Percentiles rank a stretch among this genome's conserved stretches.
phyloP scores from a whole-genome alignment of 2,797 vertebrate genomes.

The Arrhamphus sclerolepis region DNA sequence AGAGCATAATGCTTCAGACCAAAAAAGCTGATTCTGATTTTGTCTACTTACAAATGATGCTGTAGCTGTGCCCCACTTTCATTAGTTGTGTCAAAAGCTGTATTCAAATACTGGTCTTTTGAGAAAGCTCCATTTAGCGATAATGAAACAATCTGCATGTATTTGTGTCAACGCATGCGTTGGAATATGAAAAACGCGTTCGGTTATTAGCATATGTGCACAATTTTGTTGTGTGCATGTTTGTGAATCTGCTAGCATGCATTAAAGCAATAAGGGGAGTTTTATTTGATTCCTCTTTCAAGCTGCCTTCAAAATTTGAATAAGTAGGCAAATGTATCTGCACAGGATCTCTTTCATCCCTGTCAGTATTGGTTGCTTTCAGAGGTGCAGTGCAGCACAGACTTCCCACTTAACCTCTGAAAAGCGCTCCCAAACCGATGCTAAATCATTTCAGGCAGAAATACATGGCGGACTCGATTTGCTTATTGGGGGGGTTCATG shows the following conservation, averaged over 20 bases:
- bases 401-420: constrained; percentile 74
- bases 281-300: constrained; percentile 69
- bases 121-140: constrained; percentile 57
- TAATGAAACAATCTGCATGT: constrained; percentile 63
- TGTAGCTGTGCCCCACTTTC: constrained; percentile 64
- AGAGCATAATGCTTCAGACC: constrained; percentile 44
- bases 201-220: constrained; percentile 21
- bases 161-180: constrained; percentile 35
- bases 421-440: constrained; percentile 61
- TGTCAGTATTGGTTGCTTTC: constrained; percentile 69
- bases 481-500: constrained; percentile 69
- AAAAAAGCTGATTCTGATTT: constrained; percentile 68
- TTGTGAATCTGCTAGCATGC: constrained; percentile 63
- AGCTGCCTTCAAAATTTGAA: constrained; percentile 74
- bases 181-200: constrained; percentile 19
- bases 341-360: constrained; percentile 69
- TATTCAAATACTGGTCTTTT: constrained; percentile 57
- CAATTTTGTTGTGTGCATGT: constrained; percentile 39
- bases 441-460: constrained; percentile 76
- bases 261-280: constrained; percentile 65
- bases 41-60: constrained; percentile 59
- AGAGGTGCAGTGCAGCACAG: constrained; percentile 70
- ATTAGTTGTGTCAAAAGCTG: constrained; percentile 59
- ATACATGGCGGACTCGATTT: constrained; percentile 68
- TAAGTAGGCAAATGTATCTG: constrained; percentile 72